Conservation (phyloP, 2,888 invertebrate species). For the Andrena trimmerana region DNA sequence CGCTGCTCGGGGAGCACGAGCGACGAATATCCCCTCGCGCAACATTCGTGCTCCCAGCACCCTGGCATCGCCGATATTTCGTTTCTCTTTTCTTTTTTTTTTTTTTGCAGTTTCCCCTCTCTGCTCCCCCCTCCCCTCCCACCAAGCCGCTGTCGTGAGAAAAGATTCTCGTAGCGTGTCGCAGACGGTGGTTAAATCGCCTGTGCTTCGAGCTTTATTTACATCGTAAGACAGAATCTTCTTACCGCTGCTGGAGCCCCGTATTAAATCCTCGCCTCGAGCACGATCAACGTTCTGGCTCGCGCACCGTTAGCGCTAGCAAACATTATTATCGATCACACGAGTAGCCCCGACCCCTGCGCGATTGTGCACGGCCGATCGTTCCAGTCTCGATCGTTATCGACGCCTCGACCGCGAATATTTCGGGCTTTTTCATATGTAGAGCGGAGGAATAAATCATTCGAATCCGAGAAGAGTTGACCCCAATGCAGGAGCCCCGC, state of each 20-base stretch:
- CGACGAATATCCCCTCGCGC: constrained; percentile 18
- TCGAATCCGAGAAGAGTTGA: constrained; percentile 71
- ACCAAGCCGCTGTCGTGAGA: no score
- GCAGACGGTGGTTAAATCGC: background rate
- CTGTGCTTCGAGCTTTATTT: constrained; percentile 2
- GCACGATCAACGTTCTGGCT: constrained; percentile 62
- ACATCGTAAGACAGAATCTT: constrained; percentile 12
- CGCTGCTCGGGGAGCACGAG: constrained; percentile 3
- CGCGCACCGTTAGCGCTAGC: constrained; percentile 56
- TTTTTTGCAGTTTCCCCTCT: no score
- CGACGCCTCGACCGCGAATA: constrained; percentile 52
- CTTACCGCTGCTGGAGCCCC: constrained; percentile 33
- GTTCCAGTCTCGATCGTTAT: constrained; percentile 52
- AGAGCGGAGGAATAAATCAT: constrained; percentile 69
- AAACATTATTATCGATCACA: constrained; percentile 68
- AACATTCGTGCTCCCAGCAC: constrained; percentile 11
- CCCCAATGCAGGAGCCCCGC: constrained; percentile 67
- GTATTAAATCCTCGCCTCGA: constrained; percentile 62
- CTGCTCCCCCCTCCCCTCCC: no score
- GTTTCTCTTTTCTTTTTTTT: background rate
- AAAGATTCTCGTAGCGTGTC: background rate
- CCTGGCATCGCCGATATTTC: constrained; percentile 4
- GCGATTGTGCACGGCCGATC: constrained; percentile 51
- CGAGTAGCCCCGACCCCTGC: constrained; percentile 46
- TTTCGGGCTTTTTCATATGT: constrained; percentile 63